phyloP scores from a whole-genome alignment of 2,888 invertebrate genomes.

The Catocala sponsa region DNA sequence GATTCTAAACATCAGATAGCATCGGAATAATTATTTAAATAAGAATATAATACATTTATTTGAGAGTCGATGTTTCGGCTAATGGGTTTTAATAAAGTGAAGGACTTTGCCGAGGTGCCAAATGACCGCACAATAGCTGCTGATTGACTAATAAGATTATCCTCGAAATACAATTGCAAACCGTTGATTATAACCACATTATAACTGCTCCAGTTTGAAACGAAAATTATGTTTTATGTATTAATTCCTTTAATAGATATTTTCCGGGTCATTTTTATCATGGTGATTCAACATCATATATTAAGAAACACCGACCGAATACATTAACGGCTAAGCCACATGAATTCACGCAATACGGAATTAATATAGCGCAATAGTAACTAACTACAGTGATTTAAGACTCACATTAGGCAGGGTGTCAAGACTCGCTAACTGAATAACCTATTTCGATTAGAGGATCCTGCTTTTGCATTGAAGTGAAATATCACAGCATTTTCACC shows the following conservation, averaged over 20 bases:
- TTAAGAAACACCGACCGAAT: no score
- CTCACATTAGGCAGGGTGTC: no score
- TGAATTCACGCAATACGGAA: no score
- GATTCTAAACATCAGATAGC: neutral
- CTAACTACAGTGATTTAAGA: no score
- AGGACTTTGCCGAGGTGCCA: conserved; percentile 19
- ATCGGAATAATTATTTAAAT: neutral
- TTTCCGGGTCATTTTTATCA: no score
- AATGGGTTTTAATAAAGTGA: conserved; percentile 21
- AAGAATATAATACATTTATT: neutral
- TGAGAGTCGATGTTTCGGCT: neutral
- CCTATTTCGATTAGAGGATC: no score
- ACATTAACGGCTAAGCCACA: no score
- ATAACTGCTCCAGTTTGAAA: neutral
- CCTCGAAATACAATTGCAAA: conserved; percentile 16
- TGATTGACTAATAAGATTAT: conserved; percentile 39
- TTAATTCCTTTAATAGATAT: neutral
- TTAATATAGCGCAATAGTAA: no score
- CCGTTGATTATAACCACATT: conserved; percentile 1
- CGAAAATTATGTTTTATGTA: neutral
- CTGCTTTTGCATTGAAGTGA: no score
- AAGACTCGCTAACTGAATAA: no score
- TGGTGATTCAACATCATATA: no score
- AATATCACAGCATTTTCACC: no score
- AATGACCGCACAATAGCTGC: conserved; percentile 29